Base-by-base conservation (phyloP, 2,113 vertebrate genomes). In the Myxocyprinus asiaticus region DNA sequence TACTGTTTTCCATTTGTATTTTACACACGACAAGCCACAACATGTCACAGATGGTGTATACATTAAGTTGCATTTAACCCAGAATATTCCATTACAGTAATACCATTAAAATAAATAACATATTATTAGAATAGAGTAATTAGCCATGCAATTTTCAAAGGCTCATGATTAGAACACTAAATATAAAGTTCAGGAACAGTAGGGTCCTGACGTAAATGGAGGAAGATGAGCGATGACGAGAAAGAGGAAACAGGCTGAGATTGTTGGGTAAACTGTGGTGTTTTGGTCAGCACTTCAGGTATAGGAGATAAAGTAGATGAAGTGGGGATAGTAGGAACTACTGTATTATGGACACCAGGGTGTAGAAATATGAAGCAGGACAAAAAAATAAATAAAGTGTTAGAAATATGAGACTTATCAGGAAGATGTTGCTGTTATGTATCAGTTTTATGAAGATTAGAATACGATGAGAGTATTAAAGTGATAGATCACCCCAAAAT, bases 111-210 rank as follows among this genome's bases (percentile, higher is more conserved):
- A 12, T 70, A 17, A 17, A 9, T n/a, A 59, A 59, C 9, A 47
- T 61, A 61, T 62, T 22, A 44, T 63, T 33, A 12, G 22, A 74
- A 50, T 74, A n/a, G 71, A 15, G 7, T 66, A 67, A 43, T 50
- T 59, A 22, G 42, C 67, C 66, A 79, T 33, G 53, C 42, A 8
- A 42, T 77, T 67, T 65, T 67, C 58, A 48, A 62, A 63, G 53
- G 45, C 69, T 15, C 4, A 47, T 12, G 45, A 90, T 63, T 14
- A 11, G 5, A 22, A 78, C 15, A 42, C 79, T 91, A 92, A 73
- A 91, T 89, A 76, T 92, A 89, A 66, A 91, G 1, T 43, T 91
- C 88, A 43, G 90, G 86, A 65, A 90, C 87, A 4, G 87, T 89
- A 10, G 0, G 82, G 67, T 91, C 89, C 8, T 77, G 86, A 6